Conservation (phyloP, 2,888 invertebrate species). For the Noctua janthina region DNA sequence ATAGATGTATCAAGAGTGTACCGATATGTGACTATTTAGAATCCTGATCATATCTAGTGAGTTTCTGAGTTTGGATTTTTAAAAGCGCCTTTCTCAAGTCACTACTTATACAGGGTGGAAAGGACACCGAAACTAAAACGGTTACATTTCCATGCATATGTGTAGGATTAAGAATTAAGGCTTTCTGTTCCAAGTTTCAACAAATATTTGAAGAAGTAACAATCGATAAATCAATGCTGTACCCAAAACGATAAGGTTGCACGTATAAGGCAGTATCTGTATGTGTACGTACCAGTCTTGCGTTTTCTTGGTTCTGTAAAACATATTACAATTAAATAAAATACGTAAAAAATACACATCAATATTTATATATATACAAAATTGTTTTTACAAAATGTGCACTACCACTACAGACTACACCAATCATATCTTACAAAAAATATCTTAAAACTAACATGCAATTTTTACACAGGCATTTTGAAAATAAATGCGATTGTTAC, state of each 20-base stretch:
- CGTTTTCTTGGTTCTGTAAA: conserved; percentile 80
- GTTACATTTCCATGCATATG: neutral
- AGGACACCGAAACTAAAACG: too few species aligned
- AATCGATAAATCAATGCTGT: conserved; percentile 51
- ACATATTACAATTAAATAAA: conserved; percentile 67
- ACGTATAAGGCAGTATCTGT: conserved; percentile 54
- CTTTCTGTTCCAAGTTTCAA: neutral
- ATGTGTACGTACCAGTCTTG: conserved; percentile 80
- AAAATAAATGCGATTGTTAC: neutral
- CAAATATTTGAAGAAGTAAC: neutral
- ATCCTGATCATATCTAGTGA: neutral
- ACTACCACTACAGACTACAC: neutral
- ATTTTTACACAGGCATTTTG: conserved; percentile 14
- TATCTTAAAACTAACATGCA: conserved; percentile 45
- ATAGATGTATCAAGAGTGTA: neutral
- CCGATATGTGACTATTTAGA: neutral
- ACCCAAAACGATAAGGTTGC: conserved; percentile 43
- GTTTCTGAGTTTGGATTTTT: neutral
- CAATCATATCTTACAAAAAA: neutral
- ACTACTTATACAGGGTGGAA: neutral
- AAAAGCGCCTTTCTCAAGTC: neutral
- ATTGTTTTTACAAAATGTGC: conserved; percentile 34
- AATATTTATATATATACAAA: conserved; percentile 30
- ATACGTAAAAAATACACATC: conserved; percentile 32
- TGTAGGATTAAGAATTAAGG: neutral